These are phyloP conservation scores for Halcyon smyrnensis DNA, from an alignment of 2,797 vertebrate genomes.

Conservation along the genomic window DNA sequence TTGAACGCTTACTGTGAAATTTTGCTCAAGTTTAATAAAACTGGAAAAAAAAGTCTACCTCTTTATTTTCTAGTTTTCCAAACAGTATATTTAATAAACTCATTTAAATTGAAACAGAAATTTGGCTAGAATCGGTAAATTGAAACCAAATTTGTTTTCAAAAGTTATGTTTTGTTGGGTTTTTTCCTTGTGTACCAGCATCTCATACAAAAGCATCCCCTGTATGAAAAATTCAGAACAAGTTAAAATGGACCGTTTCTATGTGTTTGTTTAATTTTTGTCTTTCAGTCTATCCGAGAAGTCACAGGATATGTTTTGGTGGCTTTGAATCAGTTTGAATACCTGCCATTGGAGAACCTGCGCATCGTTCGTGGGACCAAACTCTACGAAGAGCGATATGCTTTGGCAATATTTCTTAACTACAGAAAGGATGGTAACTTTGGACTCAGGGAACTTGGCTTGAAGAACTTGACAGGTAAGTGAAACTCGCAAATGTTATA, in stretches of 20 bases:
- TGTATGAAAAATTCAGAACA: neutral
- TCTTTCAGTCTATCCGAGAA: constrained; percentile 93
- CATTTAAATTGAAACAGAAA: neutral
- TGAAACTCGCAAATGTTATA: neutral
- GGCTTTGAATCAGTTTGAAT: constrained; percentile 97
- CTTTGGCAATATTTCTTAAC: constrained; percentile 95
- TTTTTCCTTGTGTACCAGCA: neutral
- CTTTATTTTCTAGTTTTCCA: neutral
- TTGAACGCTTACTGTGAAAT: neutral
- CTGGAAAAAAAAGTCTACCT: neutral
- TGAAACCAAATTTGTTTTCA: neutral
- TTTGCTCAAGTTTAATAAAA: neutral
- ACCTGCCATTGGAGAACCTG: constrained; percentile 95
- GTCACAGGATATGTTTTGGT: constrained; percentile 98
- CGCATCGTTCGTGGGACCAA: constrained; percentile 95
- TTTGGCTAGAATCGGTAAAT: neutral
- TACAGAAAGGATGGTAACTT: constrained; percentile 95
- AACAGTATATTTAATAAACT: neutral
- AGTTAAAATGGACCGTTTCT: neutral
- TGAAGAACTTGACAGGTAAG: constrained; percentile 94
- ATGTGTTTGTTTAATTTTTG: neutral
- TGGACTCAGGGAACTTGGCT: constrained; percentile 91
- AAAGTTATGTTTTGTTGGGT: neutral
- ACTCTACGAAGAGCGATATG: constrained; percentile 94
- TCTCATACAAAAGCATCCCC: neutral